These are phyloP conservation scores for Acrobasis suavella DNA, from an alignment of 2,888 invertebrate genomes.

Conservation along the genomic window DNA sequence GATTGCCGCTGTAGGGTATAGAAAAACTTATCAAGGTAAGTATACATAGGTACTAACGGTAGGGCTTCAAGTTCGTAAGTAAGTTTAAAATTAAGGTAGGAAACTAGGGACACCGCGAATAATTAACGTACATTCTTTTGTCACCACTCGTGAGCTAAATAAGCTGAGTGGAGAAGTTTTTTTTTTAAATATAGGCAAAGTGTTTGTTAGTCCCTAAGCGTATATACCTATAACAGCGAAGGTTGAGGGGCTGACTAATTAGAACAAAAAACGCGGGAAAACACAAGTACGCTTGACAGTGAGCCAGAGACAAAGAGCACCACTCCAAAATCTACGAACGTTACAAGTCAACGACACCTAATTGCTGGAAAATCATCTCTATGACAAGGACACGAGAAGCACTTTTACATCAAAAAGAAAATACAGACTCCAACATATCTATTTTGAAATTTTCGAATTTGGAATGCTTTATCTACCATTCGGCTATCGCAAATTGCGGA, in stretches of 20 bases:
- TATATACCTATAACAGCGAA: slow-evolving; percentile 37
- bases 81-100: no score
- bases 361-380: slow-evolving; percentile 12
- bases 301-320: slow-evolving; percentile 78
- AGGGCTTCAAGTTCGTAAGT: neutral
- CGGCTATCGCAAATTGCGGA: slow-evolving; percentile 30
- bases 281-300: slow-evolving; percentile 80
- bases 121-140: slow-evolving; percentile 6
- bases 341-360: slow-evolving; percentile 44
- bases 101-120: neutral
- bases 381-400: neutral
- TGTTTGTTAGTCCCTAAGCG: slow-evolving; percentile 23
- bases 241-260: slow-evolving; percentile 77
- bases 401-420: slow-evolving; percentile 24
- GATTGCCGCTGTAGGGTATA: no score
- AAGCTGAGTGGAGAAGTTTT: neutral
- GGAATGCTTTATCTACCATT: slow-evolving; percentile 38
- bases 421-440: slow-evolving; percentile 64
- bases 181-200: slow-evolving; percentile 3
- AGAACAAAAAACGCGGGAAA: slow-evolving; percentile 82
- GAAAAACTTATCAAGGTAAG: no score
- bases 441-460: slow-evolving; percentile 49
- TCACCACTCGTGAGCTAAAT: slow-evolving; percentile 10
- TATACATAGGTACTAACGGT: no score
- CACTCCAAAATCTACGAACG: slow-evolving; percentile 60